Conservation (phyloP, 2,888 invertebrate species). For the Disparrhopalites patrizii region DNA sequence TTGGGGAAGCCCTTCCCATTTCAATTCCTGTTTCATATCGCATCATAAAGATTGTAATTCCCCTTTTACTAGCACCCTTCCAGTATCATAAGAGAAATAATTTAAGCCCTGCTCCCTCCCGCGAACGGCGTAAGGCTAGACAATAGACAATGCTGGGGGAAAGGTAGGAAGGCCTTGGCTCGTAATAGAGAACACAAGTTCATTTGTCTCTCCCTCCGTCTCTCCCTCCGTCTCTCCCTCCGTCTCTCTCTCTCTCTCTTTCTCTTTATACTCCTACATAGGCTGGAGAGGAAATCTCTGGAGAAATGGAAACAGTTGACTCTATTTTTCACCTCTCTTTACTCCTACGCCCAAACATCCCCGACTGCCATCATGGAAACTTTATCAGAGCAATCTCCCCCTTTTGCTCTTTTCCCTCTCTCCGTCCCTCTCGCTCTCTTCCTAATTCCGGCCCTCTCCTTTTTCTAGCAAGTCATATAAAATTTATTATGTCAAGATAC, state of each 20-base stretch:
- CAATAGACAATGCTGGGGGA: too few species aligned
- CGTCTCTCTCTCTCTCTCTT: too few species aligned
- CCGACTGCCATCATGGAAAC: conserved; percentile 47
- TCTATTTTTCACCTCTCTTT: conserved; percentile 47
- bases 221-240: too few species aligned
- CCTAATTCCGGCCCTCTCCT: too few species aligned
- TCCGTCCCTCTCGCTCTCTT: conserved; percentile 33
- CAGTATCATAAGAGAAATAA: conserved; percentile 2
- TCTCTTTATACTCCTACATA: too few species aligned
- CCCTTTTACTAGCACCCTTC: background rate
- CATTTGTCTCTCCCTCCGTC: too few species aligned
- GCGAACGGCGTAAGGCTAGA: too few species aligned
- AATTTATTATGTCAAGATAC: conserved; percentile 47
- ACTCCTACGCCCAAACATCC: background rate
- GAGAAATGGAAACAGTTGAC: conserved; percentile 31
- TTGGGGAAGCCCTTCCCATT: background rate
- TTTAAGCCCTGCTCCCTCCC: conserved; percentile 4
- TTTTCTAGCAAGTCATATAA: conserved; percentile 46
- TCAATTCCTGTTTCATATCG: background rate
- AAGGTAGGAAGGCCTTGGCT: background rate
- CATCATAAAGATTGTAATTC: background rate
- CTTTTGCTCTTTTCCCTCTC: conserved; percentile 34
- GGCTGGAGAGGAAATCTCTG: conserved; percentile 14
- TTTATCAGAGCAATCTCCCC: conserved; percentile 49
- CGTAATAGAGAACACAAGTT: conserved; percentile 6